Evolutionary conservation across 2,113 vertebrate species (phyloP).

Genomic region (Myocastor coypus): DNA sequence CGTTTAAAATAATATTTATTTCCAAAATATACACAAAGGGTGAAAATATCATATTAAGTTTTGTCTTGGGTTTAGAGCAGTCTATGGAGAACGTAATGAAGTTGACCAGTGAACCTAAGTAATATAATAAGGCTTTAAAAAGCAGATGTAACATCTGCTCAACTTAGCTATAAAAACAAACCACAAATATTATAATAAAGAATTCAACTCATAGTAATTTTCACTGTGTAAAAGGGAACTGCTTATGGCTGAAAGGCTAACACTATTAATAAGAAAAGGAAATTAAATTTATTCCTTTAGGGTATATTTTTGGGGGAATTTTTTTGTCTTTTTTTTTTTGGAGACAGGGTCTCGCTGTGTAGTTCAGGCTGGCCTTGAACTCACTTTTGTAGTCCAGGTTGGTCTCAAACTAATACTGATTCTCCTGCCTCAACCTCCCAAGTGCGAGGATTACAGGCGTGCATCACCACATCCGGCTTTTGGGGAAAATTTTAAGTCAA

Average conservation of each 20-base stretch:
- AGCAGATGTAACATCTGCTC: constrained; percentile 66
- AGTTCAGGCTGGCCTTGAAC: too few relatives aligned
- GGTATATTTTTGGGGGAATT: constrained; percentile 55
- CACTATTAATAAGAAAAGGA: constrained; percentile 47
- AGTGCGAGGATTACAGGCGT: too few relatives aligned
- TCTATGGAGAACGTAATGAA: constrained; percentile 58
- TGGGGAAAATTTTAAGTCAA: constrained; percentile 46
- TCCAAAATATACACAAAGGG: background rate
- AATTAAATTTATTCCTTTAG: constrained; percentile 61
- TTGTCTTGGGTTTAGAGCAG: constrained; percentile 37
- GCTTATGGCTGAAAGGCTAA: constrained; percentile 51
- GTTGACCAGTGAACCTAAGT: background rate
- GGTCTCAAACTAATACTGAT: too few relatives aligned
- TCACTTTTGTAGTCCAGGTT: too few relatives aligned
- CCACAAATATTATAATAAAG: constrained; percentile 68
- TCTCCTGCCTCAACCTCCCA: too few relatives aligned
- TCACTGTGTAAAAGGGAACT: constrained; percentile 60
- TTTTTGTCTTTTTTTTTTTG: background rate
- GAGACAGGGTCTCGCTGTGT: too few relatives aligned
- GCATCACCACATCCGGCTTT: too few relatives aligned
- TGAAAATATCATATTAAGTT: constrained; percentile 38
- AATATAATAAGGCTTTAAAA: constrained; percentile 59
- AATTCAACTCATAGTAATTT: constrained; percentile 71
- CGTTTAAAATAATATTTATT: constrained; percentile 62
- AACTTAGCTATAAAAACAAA: constrained; percentile 69